phyloP scores from a whole-genome alignment of 2,888 invertebrate species.

The Clunio marinus region DNA sequence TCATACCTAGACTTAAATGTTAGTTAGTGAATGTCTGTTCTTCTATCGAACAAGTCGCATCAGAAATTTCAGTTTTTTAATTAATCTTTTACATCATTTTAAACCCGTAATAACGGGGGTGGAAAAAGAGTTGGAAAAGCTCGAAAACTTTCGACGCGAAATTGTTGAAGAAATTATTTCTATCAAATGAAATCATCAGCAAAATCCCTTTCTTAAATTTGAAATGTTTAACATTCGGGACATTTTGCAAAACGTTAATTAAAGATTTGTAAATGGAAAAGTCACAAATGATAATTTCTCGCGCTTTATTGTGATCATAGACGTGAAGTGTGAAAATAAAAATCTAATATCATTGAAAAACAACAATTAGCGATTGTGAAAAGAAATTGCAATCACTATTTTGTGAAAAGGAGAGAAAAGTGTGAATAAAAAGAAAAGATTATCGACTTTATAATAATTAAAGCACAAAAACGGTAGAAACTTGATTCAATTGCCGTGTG shows the following conservation, averaged over 20 bases:
- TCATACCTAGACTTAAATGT: background rate
- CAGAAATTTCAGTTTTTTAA: background rate
- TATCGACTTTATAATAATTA: background rate
- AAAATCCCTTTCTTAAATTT: slow-evolving; percentile 32
- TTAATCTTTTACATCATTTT: too few species aligned
- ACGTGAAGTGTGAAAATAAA: background rate
- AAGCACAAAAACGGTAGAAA: slow-evolving; percentile 22
- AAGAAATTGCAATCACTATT: slow-evolving; percentile 29
- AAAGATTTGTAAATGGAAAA: background rate
- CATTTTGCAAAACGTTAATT: slow-evolving; percentile 8
- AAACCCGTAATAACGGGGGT: background rate
- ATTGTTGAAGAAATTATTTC: background rate
- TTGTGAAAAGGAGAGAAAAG: slow-evolving; percentile 21
- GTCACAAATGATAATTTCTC: background rate
- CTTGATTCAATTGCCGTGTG: slow-evolving; percentile 6
- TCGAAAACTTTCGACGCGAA: slow-evolving; percentile 21
- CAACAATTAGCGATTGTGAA: slow-evolving; percentile 19
- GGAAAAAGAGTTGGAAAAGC: background rate
- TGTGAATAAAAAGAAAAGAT: background rate
- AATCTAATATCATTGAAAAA: background rate
- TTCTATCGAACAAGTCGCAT: slow-evolving; percentile 34
- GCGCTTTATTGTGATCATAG: background rate
- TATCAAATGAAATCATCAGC: slow-evolving; percentile 1
- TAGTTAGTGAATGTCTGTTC: slow-evolving; percentile 22
- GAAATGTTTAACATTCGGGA: slow-evolving; percentile 22